Conservation (phyloP, 2,888 invertebrate species). For the Onchidella celtica region DNA sequence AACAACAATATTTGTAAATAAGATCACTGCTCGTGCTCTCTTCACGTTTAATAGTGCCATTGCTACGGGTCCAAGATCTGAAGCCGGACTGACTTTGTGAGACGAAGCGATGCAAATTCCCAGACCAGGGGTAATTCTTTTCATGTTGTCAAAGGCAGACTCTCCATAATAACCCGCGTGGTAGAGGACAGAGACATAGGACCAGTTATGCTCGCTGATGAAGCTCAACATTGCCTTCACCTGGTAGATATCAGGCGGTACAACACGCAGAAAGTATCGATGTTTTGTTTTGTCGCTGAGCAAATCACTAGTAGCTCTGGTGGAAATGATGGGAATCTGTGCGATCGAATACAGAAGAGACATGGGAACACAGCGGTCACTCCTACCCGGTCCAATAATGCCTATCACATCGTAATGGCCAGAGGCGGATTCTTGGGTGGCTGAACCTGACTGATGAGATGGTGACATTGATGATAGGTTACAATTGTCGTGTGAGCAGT, state of each 20-base stretch:
- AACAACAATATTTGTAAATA: conserved; percentile 59
- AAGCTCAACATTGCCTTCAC: conserved; percentile 60
- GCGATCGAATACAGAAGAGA: conserved; percentile 57
- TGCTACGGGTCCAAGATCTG: not conserved
- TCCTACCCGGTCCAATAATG: conserved; percentile 61
- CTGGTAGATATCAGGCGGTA: conserved; percentile 66
- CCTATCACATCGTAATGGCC: conserved; percentile 58
- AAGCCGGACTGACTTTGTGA: conserved; percentile 6
- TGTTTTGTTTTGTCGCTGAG: conserved; percentile 62
- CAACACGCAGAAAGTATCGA: conserved; percentile 67
- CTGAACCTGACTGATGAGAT: not conserved
- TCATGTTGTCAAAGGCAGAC: conserved; percentile 57
- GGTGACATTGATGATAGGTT: conserved; percentile 6
- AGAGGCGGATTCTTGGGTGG: not conserved
- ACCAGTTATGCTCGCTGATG: conserved; percentile 83
- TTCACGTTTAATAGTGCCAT: not conserved
- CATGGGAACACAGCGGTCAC: conserved; percentile 59
- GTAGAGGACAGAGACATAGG: conserved; percentile 88
- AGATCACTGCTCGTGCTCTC: conserved; percentile 60
- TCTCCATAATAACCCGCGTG: conserved; percentile 83
- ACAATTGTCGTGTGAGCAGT: conserved; percentile 10
- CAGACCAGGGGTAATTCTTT: conserved; percentile 41
- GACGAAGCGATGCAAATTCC: conserved; percentile 62
- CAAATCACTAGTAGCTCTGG: conserved; percentile 59
- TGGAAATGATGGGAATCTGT: conserved; percentile 53